phyloP scores from a whole-genome alignment of 2,797 vertebrate genomes.

The Heteromormyrus szaboi region DNA sequence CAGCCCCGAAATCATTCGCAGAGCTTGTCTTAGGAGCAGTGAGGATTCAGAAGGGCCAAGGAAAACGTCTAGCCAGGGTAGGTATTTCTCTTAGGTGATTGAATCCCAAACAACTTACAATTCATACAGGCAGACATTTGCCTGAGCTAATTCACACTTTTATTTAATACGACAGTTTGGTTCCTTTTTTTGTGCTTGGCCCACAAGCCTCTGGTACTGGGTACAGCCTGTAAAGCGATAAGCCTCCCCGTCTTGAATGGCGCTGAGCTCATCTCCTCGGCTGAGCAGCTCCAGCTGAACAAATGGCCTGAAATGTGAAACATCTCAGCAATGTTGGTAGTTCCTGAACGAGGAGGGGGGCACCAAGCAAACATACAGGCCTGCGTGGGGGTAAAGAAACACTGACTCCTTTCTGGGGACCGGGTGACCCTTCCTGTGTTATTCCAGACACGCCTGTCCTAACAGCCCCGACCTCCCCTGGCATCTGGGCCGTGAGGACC shows the following conservation, averaged over 20 bases:
- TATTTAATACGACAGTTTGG: neutral
- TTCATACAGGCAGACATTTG: neutral
- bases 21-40: neutral
- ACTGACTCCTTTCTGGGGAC: slow-evolving; percentile 29
- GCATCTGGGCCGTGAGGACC: neutral
- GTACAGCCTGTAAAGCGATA: neutral
- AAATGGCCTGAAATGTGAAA: slow-evolving; percentile 17
- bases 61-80: neutral
- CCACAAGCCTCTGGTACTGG: neutral
- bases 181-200: neutral
- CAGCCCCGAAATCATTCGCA: neutral
- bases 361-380: neutral
- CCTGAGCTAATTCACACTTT: neutral
- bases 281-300: slow-evolving; percentile 16
- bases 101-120: neutral
- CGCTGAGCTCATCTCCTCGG: neutral
- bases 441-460: slow-evolving; percentile 52
- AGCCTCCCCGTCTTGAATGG: neutral
- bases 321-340: slow-evolving; percentile 8
- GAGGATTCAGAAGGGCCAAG: neutral
- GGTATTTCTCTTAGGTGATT: neutral
- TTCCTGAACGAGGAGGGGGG: neutral
- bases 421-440: slow-evolving; percentile 35
- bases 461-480: slow-evolving; percentile 35
- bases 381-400: neutral